Conservation (phyloP, 2,888 invertebrate species). For the Dastarcus helophoroides region DNA sequence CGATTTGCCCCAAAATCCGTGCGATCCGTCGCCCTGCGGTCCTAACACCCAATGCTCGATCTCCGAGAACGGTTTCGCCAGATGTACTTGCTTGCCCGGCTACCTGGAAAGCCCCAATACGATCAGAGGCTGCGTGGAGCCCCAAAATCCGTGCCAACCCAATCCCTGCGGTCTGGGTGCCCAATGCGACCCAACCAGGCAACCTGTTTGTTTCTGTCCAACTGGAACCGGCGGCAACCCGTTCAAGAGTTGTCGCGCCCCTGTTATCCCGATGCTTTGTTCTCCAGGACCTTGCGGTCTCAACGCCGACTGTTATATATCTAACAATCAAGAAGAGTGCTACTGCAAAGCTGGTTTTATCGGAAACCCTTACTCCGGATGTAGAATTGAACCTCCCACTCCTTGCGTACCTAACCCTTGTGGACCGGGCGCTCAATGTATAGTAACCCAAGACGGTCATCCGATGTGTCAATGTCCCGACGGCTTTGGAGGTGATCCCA, state of each 20-base stretch:
- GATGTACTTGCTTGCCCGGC: slow-evolving; percentile 76
- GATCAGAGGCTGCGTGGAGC: slow-evolving; percentile 70
- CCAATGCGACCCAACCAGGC: slow-evolving; percentile 64
- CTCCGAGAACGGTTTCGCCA: slow-evolving; percentile 67
- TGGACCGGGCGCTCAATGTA: slow-evolving; percentile 65
- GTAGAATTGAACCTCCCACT: slow-evolving; percentile 53
- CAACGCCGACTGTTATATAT: slow-evolving; percentile 75
- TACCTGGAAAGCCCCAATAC: slow-evolving; percentile 81
- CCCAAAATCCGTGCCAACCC: slow-evolving; percentile 69
- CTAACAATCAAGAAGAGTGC: slow-evolving; percentile 72
- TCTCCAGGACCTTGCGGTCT: slow-evolving; percentile 73
- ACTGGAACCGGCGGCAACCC: slow-evolving; percentile 72
- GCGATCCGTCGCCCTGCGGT: slow-evolving; percentile 77
- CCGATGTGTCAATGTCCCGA: slow-evolving; percentile 62
- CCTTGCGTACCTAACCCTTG: slow-evolving; percentile 74
- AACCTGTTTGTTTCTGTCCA: slow-evolving; percentile 79
- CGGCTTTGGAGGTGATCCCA: slow-evolving; percentile 68
- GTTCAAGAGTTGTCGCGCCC: slow-evolving; percentile 59
- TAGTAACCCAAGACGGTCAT: slow-evolving; percentile 54
- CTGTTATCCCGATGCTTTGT: slow-evolving; percentile 50
- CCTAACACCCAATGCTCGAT: slow-evolving; percentile 78
- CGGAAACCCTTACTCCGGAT: slow-evolving; percentile 73
- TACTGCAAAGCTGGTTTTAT: slow-evolving; percentile 64
- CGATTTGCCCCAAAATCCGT: slow-evolving; percentile 62
- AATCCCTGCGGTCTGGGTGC: slow-evolving; percentile 72